These are phyloP conservation scores for Heterochromis multidens DNA, from an alignment of 2,113 vertebrate genomes.

Conservation along the genomic window DNA sequence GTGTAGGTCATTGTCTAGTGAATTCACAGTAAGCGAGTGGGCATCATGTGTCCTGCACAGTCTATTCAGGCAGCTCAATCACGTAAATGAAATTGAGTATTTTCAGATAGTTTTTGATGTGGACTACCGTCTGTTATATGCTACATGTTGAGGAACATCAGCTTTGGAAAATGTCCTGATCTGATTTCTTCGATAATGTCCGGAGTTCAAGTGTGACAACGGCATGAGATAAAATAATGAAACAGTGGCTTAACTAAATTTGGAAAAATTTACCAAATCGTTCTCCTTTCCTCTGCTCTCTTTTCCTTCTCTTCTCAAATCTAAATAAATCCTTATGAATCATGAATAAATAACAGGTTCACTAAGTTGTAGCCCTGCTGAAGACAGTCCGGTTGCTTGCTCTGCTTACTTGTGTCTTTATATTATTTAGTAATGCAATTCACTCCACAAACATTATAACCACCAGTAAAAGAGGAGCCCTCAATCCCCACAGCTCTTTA, in stretches of 20 bases:
- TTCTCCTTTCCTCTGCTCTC: neutral
- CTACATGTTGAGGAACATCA: neutral
- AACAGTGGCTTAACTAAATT: neutral
- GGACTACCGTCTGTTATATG: neutral
- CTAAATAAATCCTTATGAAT: neutral
- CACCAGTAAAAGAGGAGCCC: slow-evolving; percentile 30
- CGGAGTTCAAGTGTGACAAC: neutral
- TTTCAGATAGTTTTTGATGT: neutral
- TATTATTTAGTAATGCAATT: neutral
- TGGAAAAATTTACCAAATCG: neutral
- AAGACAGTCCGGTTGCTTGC: neutral
- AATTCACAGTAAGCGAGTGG: neutral
- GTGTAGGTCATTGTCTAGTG: neutral
- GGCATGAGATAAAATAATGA: neutral
- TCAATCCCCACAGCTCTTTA: slow-evolving; percentile 54
- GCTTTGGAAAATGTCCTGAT: neutral
- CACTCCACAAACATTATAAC: neutral
- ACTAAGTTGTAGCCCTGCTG: neutral
- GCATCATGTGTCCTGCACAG: neutral
- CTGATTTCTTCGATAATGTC: neutral
- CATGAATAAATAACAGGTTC: neutral
- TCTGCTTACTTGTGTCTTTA: neutral
- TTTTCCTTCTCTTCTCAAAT: neutral
- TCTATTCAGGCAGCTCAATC: neutral
- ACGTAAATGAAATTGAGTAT: neutral